These are phyloP conservation scores for Sinella curviseta DNA, from an alignment of 1,140 invertebrate species.

Conservation along the genomic window DNA sequence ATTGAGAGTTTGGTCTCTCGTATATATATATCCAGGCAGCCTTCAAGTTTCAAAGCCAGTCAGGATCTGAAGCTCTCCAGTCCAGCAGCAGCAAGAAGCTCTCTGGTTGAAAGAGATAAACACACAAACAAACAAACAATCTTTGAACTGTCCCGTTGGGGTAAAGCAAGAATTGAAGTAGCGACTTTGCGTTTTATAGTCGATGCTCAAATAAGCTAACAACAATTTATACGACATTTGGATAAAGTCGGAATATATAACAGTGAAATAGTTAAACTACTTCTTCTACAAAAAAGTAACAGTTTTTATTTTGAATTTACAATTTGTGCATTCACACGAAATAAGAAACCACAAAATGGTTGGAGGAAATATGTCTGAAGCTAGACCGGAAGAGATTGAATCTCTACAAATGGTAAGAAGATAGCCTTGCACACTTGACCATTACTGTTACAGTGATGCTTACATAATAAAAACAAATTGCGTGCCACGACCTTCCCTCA, in stretches of 20 bases:
- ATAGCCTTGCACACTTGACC: not conserved
- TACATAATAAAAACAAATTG: no score
- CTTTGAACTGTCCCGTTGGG: not conserved
- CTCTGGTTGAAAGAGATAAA: not conserved
- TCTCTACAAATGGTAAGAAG: not conserved
- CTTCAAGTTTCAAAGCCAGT: not conserved
- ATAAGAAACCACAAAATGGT: not conserved
- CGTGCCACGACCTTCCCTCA: no score
- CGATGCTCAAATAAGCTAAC: not conserved
- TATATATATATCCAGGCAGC: constrained; percentile 5
- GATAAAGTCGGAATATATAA: no score
- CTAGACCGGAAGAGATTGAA: not conserved
- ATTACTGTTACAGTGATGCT: not conserved
- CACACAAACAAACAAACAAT: not conserved
- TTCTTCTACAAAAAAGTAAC: not conserved
- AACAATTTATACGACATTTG: no score
- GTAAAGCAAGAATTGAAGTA: not conserved
- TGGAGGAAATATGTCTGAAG: not conserved
- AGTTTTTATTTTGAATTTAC: not conserved
- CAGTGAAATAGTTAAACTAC: not conserved
- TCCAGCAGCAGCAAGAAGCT: constrained; percentile 14
- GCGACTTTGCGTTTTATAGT: not conserved
- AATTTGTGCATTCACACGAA: not conserved
- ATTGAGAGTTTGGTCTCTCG: not conserved
- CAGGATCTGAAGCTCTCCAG: constrained; percentile 6